phyloP scores from a whole-genome alignment of 1,140 invertebrate species.

The Pseudomyrmex concolor region DNA sequence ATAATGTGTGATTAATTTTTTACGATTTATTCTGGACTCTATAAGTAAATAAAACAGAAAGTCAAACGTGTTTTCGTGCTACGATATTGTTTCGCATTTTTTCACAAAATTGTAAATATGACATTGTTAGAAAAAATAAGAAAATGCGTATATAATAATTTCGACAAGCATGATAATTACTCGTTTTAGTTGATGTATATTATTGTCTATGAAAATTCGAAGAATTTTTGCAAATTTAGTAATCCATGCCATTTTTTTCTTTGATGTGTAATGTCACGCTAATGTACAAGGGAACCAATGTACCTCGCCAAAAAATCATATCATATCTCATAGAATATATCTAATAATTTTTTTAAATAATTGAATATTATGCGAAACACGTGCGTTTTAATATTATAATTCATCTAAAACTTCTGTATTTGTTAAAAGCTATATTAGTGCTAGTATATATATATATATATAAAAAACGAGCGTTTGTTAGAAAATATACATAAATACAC shows the following conservation, averaged over 20 bases:
- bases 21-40: not conserved
- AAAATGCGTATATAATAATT: too few species aligned
- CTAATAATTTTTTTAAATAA: not conserved
- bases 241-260: not conserved
- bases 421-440: not conserved
- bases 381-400: conserved; percentile 7
- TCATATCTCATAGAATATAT: not conserved
- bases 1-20: not conserved
- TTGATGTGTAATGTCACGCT: not conserved
- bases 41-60: not conserved
- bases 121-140: too few species aligned
- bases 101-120: too few species aligned
- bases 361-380: conserved; percentile 20
- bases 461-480: too few species aligned
- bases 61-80: too few species aligned
- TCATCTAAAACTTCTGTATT: not conserved
- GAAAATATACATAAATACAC: too few species aligned
- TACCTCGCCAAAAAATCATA: conserved; percentile 67
- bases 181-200: too few species aligned
- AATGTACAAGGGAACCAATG: conserved; percentile 54
- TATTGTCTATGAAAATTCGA: too few species aligned
- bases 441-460: too few species aligned
- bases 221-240: conserved; percentile 1
- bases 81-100: too few species aligned
- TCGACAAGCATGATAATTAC: too few species aligned